Conservation (phyloP, 1,140 invertebrate species). For the Drosophila virilis region DNA sequence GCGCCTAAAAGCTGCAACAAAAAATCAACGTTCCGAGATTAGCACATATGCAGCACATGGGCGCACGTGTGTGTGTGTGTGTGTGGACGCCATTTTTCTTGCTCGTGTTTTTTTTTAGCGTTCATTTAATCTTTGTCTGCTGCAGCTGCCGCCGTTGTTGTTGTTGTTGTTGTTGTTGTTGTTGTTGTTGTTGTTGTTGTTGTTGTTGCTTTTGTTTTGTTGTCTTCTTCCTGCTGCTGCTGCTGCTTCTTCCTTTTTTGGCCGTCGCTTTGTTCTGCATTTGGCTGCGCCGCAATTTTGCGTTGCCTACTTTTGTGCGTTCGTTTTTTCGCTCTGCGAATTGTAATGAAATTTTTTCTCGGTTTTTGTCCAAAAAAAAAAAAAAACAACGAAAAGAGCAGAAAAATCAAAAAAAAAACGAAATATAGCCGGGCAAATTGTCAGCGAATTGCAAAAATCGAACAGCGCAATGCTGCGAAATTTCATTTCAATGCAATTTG, state of each 20-base stretch:
- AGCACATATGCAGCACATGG: constrained; percentile 57
- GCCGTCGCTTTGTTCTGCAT: constrained; percentile 68
- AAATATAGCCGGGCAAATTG: constrained; percentile 43
- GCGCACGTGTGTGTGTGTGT: constrained; percentile 19
- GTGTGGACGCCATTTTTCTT: constrained; percentile 28
- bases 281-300: constrained; percentile 72
- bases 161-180: too few relatives aligned
- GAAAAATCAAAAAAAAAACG: constrained; percentile 1
- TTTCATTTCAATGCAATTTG: constrained; percentile 81
- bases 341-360: constrained; percentile 78
- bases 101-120: constrained; percentile 58
- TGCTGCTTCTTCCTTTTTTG: neutral
- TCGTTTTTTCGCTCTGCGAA: constrained; percentile 53
- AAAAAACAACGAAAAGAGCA: constrained; percentile 13
- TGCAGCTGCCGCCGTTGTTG: constrained; percentile 63
- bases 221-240: neutral
- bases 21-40: constrained; percentile 79
- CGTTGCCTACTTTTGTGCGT: constrained; percentile 77
- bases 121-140: constrained; percentile 83
- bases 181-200: too few relatives aligned
- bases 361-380: constrained; percentile 22
- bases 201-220: neutral
- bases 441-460: constrained; percentile 56
- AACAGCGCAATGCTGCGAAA: constrained; percentile 71
- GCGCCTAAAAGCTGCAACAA: constrained; percentile 82